A percentile compares a stretch with the other conserved stretches of the same genome.
These are phyloP conservation scores for Hypocryptadius cinnamomeus DNA, from an alignment of 2,113 vertebrate species.

Conservation along the genomic window DNA sequence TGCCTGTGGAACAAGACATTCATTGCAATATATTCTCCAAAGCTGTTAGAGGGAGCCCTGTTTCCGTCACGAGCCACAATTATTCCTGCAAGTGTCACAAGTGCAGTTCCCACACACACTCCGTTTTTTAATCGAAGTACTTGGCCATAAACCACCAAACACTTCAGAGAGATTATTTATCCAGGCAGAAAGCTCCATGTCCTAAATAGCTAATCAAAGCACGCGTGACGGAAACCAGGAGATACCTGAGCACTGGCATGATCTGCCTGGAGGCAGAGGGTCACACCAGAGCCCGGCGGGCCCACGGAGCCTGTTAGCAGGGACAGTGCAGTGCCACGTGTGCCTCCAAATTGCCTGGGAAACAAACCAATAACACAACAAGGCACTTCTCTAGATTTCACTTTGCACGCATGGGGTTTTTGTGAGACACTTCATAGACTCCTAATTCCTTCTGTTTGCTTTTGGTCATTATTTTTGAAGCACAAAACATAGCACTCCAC, in stretches of 20 bases:
- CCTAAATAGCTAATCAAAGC: not conserved
- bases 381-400: not conserved
- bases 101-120: not conserved
- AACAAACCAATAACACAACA: not conserved
- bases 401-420: not conserved
- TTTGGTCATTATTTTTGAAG: not conserved
- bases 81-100: not conserved
- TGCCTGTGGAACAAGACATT: not conserved
- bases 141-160: not conserved
- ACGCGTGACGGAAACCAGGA: not conserved
- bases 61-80: not conserved
- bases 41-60: not conserved
- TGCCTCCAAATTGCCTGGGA: not conserved
- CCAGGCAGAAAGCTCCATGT: not conserved
- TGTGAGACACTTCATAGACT: not conserved
- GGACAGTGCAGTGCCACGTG: too few species aligned
- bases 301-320: not conserved
- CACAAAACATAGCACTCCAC: not conserved
- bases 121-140: not conserved
- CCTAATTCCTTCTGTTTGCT: not conserved
- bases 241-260: not conserved
- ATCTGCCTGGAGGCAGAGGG: not conserved
- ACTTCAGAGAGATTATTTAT: not conserved
- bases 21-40: not conserved
- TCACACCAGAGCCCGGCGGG: not conserved